Percentiles rank a stretch among this genome's conserved stretches.
Conservation (phyloP, 2,113 vertebrate genomes). For the Gyps fulvus region DNA sequence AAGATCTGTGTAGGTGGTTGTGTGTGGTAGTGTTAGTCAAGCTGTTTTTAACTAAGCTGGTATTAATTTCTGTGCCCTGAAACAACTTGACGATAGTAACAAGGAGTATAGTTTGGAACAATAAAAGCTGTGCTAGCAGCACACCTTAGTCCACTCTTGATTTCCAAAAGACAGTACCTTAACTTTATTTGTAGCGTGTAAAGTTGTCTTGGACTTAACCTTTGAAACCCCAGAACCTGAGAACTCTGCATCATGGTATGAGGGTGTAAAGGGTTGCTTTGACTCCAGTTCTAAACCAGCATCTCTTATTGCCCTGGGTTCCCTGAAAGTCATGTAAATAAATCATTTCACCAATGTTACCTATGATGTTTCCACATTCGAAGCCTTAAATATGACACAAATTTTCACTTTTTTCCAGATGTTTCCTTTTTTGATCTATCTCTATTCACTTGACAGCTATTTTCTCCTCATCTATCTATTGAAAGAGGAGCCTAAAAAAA, state of each 20-base stretch:
- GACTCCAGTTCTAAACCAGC: background rate
- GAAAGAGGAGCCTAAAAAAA: background rate
- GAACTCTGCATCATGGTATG: background rate
- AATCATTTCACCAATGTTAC: background rate
- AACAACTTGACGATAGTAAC: background rate
- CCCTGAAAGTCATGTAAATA: background rate
- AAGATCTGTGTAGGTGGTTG: background rate
- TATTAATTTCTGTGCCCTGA: background rate
- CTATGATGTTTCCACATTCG: background rate
- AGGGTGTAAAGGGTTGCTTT: background rate
- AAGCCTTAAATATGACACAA: background rate
- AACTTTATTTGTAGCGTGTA: background rate
- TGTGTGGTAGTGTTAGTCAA: background rate
- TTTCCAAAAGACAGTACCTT: background rate
- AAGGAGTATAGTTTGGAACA: background rate
- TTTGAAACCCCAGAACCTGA: background rate
- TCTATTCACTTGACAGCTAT: background rate
- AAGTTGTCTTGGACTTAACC: background rate
- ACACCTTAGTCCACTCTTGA: background rate
- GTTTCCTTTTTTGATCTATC: background rate
- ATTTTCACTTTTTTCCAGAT: background rate
- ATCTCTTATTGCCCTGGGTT: background rate
- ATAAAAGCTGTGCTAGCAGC: background rate
- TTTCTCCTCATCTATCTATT: background rate
- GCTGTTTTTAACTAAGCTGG: background rate